phyloP scores from a whole-genome alignment of 2,888 invertebrate genomes.

The Ectobius pallidus region DNA sequence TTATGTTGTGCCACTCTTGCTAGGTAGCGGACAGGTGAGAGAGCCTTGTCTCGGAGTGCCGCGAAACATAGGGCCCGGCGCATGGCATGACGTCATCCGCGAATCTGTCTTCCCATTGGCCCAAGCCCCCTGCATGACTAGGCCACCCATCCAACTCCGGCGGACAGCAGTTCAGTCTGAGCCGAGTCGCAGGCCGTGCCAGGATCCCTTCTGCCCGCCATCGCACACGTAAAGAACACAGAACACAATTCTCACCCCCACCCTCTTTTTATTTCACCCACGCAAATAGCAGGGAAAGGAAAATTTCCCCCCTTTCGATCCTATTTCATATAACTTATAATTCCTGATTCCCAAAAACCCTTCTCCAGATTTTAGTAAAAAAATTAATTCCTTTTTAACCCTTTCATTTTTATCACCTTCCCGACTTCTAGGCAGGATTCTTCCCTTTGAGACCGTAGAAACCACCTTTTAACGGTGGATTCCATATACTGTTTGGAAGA shows the following conservation, averaged over 20 bases:
- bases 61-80: conserved; percentile 25
- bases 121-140: conserved; percentile 29
- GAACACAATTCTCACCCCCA: not conserved
- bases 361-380: not conserved
- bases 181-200: conserved; percentile 30
- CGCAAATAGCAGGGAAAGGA: not conserved
- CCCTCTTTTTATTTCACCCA: conserved; percentile 14
- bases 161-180: conserved; percentile 30
- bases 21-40: not conserved
- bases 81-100: conserved; percentile 34
- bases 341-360: too few species aligned
- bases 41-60: conserved; percentile 8
- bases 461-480: conserved; percentile 5
- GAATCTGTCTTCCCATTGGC: conserved; percentile 12
- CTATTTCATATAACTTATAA: too few species aligned
- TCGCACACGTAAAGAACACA: conserved; percentile 25
- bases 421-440: not conserved
- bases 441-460: not conserved
- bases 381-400: too few species aligned
- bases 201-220: conserved; percentile 23
- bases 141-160: conserved; percentile 29
- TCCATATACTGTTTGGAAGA: not conserved
- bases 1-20: not conserved
- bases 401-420: not conserved
- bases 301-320: conserved; percentile 9